Conservation (phyloP, 2,113 vertebrate species). For the Brachyhypopomus occidentalis region DNA sequence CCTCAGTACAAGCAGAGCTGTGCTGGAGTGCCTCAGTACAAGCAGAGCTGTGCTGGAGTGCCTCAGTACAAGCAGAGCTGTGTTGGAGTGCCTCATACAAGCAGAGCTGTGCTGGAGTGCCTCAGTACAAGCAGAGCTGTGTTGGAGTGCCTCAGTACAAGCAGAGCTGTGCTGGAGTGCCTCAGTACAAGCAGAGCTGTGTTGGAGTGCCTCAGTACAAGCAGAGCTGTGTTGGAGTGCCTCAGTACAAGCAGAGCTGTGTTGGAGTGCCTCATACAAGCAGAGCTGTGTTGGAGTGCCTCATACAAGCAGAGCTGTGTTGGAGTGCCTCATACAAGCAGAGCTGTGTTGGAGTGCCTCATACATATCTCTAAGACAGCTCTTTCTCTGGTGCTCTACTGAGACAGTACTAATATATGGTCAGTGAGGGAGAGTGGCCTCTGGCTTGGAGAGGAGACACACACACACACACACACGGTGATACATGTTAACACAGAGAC, state of each 20-base stretch:
- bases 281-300: too few relatives aligned
- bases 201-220: too few relatives aligned
- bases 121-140: too few relatives aligned
- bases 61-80: not conserved
- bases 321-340: not conserved
- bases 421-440: not conserved
- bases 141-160: not conserved
- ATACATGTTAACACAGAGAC: slow-evolving; percentile 33
- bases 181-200: too few relatives aligned
- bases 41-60: too few relatives aligned
- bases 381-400: not conserved
- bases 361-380: not conserved
- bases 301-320: too few relatives aligned
- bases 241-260: not conserved
- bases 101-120: too few relatives aligned
- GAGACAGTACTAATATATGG: slow-evolving; percentile 19
- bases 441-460: not conserved
- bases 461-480: slow-evolving; percentile 11
- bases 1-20: too few relatives aligned
- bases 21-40: too few relatives aligned
- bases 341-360: slow-evolving; percentile 15
- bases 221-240: too few relatives aligned
- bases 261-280: too few relatives aligned
- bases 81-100: too few relatives aligned
- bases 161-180: not conserved